Percentiles rank a stretch among this genome's conserved stretches.
Evolutionary conservation across 2,113 vertebrate genomes (phyloP).

Genomic region (Microtus ochrogaster): DNA sequence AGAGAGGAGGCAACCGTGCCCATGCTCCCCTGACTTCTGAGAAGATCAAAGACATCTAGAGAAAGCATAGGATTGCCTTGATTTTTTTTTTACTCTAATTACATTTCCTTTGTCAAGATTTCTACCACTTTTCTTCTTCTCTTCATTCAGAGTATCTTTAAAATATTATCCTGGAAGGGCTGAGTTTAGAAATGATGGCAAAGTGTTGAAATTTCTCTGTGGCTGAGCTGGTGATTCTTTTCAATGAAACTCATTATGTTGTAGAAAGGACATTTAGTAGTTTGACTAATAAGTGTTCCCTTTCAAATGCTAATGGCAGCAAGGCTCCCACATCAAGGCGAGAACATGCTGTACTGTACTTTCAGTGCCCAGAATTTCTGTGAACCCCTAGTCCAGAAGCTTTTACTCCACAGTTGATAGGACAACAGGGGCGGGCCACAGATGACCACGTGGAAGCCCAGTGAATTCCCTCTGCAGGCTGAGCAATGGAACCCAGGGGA

Average conservation of each 20-base stretch:
- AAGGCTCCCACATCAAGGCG: conserved; percentile 45
- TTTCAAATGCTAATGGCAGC: conserved; percentile 80
- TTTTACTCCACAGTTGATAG: not conserved
- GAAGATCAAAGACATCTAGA: conserved; percentile 79
- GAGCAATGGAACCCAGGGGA: not conserved
- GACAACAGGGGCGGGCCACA: not conserved
- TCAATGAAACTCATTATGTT: conserved; percentile 78
- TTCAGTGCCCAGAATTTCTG: conserved; percentile 47
- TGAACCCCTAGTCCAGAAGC: conserved; percentile 8
- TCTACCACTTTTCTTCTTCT: conserved; percentile 74
- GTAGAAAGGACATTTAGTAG: conserved; percentile 79
- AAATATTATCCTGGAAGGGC: conserved; percentile 65
- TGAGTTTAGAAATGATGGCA: conserved; percentile 78
- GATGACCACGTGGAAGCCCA: not conserved
- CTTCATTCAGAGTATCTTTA: conserved; percentile 76
- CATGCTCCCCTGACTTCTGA: conserved; percentile 49
- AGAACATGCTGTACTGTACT: conserved; percentile 66
- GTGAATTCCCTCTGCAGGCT: not conserved
- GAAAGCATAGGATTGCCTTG: conserved; percentile 68
- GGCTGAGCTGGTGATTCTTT: conserved; percentile 75
- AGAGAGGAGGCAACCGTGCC: conserved; percentile 34
- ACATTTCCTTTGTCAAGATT: conserved; percentile 76
- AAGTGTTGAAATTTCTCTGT: conserved; percentile 78
- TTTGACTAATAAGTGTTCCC: conserved; percentile 76
- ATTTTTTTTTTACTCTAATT: conserved; percentile 74